Base-by-base conservation (phyloP, 1,140 invertebrate species). In the Gyrodactylus salaris region DNA sequence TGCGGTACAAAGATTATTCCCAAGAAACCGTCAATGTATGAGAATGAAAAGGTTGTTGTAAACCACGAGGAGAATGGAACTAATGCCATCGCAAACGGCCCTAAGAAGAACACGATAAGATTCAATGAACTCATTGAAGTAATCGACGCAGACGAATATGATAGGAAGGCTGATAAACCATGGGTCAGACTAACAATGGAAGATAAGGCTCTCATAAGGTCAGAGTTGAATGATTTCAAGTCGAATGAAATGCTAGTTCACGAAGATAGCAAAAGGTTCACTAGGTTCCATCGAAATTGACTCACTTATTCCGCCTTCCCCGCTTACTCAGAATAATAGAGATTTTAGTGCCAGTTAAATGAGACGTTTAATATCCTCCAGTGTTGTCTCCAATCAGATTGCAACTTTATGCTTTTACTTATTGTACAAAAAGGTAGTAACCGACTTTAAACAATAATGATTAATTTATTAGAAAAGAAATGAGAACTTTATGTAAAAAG, bases 101-200 rank as follows among this genome's bases (percentile, higher is more conserved):
- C 7, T 54, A 7, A n/a, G 34, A 54, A 94, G 82, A 97, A 98
- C 85, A 98, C 98, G 78, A 97, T 99, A 76, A 86, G 92, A 77
- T 99, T 99, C 83, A 98, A 91, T 81, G 94, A 98, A 82, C 98
- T 98, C 82, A 93, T 98, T 77, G 94, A 98, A 85, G 91, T 98
- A 76, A 97, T 92, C 69, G 89, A 91, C 81, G 90, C 89, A 26
- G 88, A 92, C 77, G 89, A 92, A 79, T 95, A 94, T 79, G 88
- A 89, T 81, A 85, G 94, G 74, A 84, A 91, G 79, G 92, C 91
- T 72, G 94, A 98, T 81, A 98, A 98, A 83, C 94, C 94, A 74
- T 98, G 94, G 94, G 98, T 92, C 71, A 84, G 91, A 78, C 85
- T 71, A 24, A 69, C 7, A 20, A 1, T 25, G 25, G 70, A 71